phyloP scores from a whole-genome alignment of 2,888 invertebrate species.

The Acholoe squamosa region DNA sequence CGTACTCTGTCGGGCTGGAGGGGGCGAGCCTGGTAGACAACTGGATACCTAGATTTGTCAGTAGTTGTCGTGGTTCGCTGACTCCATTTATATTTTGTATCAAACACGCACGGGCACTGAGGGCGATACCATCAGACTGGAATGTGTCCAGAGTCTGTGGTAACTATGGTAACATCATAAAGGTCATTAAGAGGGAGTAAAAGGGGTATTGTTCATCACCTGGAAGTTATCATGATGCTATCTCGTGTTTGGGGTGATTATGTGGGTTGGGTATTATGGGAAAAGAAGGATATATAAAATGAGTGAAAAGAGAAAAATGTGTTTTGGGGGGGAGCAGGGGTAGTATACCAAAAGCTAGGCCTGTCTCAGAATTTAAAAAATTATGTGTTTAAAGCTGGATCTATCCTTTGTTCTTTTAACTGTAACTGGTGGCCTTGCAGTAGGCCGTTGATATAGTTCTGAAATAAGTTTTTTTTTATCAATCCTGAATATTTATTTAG shows the following conservation, averaged over 20 bases:
- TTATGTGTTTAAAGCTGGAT: too few relatives aligned
- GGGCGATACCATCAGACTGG: constrained; percentile 19
- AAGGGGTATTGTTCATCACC: constrained; percentile 19
- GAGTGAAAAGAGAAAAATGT: too few relatives aligned
- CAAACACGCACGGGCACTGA: background rate
- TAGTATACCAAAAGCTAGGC: too few relatives aligned
- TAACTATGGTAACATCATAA: background rate
- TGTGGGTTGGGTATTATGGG: background rate
- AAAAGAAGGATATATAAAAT: too few relatives aligned
- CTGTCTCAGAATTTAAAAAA: too few relatives aligned
- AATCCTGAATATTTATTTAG: too few relatives aligned
- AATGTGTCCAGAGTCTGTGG: background rate
- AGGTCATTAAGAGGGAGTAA: background rate
- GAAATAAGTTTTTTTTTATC: too few relatives aligned
- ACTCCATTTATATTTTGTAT: constrained; percentile 1
- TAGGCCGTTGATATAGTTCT: too few relatives aligned
- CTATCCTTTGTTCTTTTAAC: too few relatives aligned
- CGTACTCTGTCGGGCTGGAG: too few relatives aligned
- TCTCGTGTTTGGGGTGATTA: background rate
- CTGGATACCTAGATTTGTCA: background rate
- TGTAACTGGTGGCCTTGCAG: too few relatives aligned
- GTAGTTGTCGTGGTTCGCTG: background rate
- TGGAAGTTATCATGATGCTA: background rate
- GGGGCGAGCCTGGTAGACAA: background rate
- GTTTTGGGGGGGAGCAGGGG: too few relatives aligned